phyloP scores from a whole-genome alignment of 2,113 vertebrate species.

The Dromas ardeola region DNA sequence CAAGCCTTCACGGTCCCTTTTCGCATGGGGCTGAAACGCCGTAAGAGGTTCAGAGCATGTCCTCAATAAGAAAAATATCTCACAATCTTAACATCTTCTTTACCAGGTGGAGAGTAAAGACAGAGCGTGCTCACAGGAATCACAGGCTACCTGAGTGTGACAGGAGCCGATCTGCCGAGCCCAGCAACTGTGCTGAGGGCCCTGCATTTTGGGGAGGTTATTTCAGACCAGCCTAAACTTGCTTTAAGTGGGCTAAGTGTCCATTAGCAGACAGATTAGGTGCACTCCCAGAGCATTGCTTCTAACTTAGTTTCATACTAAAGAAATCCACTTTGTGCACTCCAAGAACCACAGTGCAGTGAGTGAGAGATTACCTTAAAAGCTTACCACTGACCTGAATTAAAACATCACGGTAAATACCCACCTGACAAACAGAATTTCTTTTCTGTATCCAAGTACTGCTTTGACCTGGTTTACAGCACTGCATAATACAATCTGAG shows the following conservation, averaged over 20 bases:
- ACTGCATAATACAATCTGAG: neutral
- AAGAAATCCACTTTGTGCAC: conserved; percentile 15
- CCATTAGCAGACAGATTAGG: conserved; percentile 14
- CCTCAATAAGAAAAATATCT: neutral
- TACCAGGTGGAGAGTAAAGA: neutral
- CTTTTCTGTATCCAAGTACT: neutral
- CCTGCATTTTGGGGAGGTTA: neutral
- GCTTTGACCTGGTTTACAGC: conserved; percentile 41
- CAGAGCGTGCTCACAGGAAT: neutral
- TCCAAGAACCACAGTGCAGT: conserved; percentile 16
- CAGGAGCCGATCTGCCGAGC: neutral
- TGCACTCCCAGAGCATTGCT: neutral
- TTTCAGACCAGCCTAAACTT: neutral
- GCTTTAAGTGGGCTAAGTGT: neutral
- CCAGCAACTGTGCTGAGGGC: neutral
- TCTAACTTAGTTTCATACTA: neutral
- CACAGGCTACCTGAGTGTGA: neutral
- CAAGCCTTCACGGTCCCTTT: neutral
- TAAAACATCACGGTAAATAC: conserved; percentile 23
- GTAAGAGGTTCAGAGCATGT: neutral
- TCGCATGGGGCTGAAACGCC: neutral
- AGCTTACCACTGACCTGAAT: conserved; percentile 50
- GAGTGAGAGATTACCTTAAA: conserved; percentile 37
- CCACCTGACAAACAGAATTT: conserved; percentile 31
- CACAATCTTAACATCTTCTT: neutral